Evolutionary conservation across 2,113 vertebrate species (phyloP).

Genomic region (Sebastes fasciatus): DNA sequence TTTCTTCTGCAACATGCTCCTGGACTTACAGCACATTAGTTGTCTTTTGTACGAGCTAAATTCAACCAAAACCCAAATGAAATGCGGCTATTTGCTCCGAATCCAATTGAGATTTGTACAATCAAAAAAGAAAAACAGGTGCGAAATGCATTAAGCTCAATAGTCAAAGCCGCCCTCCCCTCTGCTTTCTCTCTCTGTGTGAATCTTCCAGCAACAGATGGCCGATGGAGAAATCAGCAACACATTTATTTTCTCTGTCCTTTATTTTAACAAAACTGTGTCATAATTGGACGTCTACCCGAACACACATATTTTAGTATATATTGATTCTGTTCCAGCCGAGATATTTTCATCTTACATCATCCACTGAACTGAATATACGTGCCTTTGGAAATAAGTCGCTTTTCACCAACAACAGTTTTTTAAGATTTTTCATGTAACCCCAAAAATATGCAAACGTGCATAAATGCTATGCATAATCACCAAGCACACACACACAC

Average conservation of each 20-base stretch:
- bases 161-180: constrained; percentile 48
- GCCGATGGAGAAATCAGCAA: constrained; percentile 81
- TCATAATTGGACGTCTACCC: constrained; percentile 77
- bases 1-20: constrained; percentile 2
- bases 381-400: constrained; percentile 39
- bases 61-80: constrained; percentile 15
- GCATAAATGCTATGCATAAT: constrained; percentile 7
- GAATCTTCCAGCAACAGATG: constrained; percentile 83
- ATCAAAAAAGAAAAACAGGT: constrained; percentile 63
- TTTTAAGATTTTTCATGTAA: constrained; percentile 34
- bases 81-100: constrained; percentile 21
- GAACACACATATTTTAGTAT: constrained; percentile 73
- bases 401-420: constrained; percentile 32
- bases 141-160: constrained; percentile 52
- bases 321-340: constrained; percentile 66
- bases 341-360: constrained; percentile 72
- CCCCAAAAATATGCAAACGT: constrained; percentile 15
- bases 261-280: constrained; percentile 80
- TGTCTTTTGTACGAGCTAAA: constrained; percentile 24
- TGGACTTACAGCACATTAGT: constrained; percentile 8
- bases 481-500: not conserved
- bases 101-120: constrained; percentile 35
- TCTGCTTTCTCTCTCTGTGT: constrained; percentile 60
- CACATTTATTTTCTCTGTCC: constrained; percentile 83
- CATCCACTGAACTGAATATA: constrained; percentile 38